Conservation (phyloP, 2,113 vertebrate species). For the Pelmatolapia mariae region DNA sequence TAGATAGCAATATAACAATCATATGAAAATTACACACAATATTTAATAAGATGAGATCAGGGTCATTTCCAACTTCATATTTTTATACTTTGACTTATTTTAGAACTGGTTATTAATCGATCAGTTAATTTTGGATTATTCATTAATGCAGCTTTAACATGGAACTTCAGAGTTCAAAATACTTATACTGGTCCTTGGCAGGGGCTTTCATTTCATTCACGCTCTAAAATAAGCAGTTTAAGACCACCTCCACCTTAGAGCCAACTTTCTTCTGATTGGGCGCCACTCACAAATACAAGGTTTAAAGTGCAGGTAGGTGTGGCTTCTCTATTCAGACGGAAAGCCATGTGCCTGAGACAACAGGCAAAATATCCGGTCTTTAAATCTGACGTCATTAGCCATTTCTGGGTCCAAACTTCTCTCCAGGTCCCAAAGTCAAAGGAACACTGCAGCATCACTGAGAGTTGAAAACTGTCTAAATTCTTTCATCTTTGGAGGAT, state of each 20-base stretch:
- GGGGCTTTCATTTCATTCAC: neutral
- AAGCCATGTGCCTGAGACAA: neutral
- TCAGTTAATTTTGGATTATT: neutral
- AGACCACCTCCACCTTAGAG: neutral
- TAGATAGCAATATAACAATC: neutral
- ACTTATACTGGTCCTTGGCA: neutral
- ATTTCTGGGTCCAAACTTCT: too few species aligned
- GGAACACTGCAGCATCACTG: accelerated
- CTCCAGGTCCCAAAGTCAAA: too few species aligned
- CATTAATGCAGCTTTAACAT: neutral
- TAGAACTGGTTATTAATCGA: neutral
- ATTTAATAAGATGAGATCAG: neutral
- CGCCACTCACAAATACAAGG: neutral
- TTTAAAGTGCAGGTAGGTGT: neutral
- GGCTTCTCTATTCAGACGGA: neutral
- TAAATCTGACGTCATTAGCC: neutral
- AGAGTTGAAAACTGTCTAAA: too few species aligned
- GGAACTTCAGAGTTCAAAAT: neutral
- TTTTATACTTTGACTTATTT: neutral
- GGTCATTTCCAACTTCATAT: neutral
- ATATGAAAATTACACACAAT: neutral
- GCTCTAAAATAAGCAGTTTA: neutral
- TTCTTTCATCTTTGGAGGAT: neutral
- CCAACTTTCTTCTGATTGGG: neutral
- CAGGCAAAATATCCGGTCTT: neutral